Evolutionary conservation across 1,140 invertebrate genomes (phyloP), one percentile per base, ranked within the genome.

Genomic region (Pollicipes pollicipes): DNA sequence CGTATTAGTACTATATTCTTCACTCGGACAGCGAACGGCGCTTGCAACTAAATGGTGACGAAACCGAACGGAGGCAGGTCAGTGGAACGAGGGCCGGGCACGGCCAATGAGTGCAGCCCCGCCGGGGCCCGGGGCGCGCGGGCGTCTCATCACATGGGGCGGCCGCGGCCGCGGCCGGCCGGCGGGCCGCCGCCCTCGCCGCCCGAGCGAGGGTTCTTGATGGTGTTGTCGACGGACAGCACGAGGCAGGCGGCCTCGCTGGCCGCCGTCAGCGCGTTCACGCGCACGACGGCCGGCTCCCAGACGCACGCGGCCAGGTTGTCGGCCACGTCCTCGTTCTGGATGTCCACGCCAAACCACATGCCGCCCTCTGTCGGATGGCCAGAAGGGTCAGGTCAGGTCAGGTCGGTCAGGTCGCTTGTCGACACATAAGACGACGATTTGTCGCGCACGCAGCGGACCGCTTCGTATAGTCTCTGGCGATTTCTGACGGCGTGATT

Each of bases 161-260:
- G 64, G 31, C 77, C 77, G 68, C 74, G 63, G 30, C 77, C 75
- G 63, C 77, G 58, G 28, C 77, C 76, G 30, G 73, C 71, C 1
- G 75, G 35, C 30, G 27, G 66, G 31, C 69, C 73, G 16, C 71
- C 71, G 64, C 78, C 77, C 21, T 76, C 75, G 26, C 83, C 84
- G 26, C 81, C 83, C 63, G 88, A 86, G 76, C 88, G 89, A 6
- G 93, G 90, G 78, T 89, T 95, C 80, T 95, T 95, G 74, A 99
- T 95, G 0, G 96, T 99, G 80, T 99, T 95, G 79, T 99, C 97
- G 1, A 99, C 92, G 0, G 95, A 98, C 0, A 99, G 82, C 76
- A 99, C 93, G 37, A 97, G 84, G 80, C 93, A 96, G 30, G 95
- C 89, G 4, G 97, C 97, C 82, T 99, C 97, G 67, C 89, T 88